A percentile compares a stretch with the other conserved stretches of the same genome.
These are phyloP conservation scores for Lobophora halterata DNA, from an alignment of 2,888 invertebrate species.

Conservation along the genomic window DNA sequence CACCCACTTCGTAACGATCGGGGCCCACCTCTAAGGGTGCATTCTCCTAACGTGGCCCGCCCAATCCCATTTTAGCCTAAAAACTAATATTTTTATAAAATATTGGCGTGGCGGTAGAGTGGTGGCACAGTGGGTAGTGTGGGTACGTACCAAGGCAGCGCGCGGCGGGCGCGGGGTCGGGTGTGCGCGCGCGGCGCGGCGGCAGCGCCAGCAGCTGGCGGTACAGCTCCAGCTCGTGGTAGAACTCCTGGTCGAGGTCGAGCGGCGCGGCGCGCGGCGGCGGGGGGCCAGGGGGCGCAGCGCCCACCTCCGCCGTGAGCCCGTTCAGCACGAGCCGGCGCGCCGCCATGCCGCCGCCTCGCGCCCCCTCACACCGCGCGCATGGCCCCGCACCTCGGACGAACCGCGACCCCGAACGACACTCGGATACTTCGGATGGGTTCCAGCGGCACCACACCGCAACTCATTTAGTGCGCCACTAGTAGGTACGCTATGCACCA, in stretches of 20 bases:
- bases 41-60: too few species aligned
- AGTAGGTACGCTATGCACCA: too few species aligned
- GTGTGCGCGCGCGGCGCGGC: constrained; percentile 7
- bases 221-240: constrained; percentile 69
- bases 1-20: too few species aligned
- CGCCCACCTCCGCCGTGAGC: constrained; percentile 65
- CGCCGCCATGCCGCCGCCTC: constrained; percentile 35
- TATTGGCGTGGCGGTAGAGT: too few species aligned
- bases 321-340: constrained; percentile 72
- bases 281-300: constrained; percentile 24
- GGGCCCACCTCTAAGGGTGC: too few species aligned
- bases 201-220: constrained; percentile 60
- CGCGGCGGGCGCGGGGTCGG: constrained; percentile 5
- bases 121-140: too few species aligned
- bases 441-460: too few species aligned
- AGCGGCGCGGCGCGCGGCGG: constrained; percentile 33
- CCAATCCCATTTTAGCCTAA: too few species aligned
- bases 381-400: neutral
- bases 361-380: constrained; percentile 2
- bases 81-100: too few species aligned
- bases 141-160: constrained; percentile 14
- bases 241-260: constrained; percentile 48
- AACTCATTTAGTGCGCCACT: too few species aligned
- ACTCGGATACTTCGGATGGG: too few species aligned
- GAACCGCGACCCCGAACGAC: too few species aligned